Percentiles rank a stretch among this genome's conserved stretches.
Conservation (phyloP, 2,888 invertebrate genomes). For the Melinopterus prodromus region DNA sequence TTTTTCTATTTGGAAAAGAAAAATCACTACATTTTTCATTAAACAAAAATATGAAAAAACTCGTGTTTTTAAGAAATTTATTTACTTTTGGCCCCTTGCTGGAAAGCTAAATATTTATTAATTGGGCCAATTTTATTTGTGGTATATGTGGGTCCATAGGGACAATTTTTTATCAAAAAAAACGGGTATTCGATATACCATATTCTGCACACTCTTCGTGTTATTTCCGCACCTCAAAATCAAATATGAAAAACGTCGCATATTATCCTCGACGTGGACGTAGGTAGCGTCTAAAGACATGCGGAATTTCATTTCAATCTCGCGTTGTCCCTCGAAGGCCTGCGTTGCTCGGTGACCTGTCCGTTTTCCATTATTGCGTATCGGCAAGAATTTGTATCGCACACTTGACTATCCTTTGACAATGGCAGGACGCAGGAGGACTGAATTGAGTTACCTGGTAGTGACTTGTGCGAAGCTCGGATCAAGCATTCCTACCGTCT, state of each 20-base stretch:
- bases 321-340: slow-evolving; percentile 37
- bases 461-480: not conserved
- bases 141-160: too few species aligned
- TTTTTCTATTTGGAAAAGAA: too few species aligned
- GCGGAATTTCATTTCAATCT: slow-evolving; percentile 40
- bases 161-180: too few species aligned
- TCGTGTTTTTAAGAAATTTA: too few species aligned
- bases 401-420: slow-evolving; percentile 43
- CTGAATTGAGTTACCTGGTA: slow-evolving; percentile 5
- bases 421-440: slow-evolving; percentile 7
- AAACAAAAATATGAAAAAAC: too few species aligned
- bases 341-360: slow-evolving; percentile 38
- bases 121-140: too few species aligned
- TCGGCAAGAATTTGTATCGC: slow-evolving; percentile 35
- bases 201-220: too few species aligned
- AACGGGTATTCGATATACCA: too few species aligned
- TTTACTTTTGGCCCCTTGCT: too few species aligned
- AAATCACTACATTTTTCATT: too few species aligned
- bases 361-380: slow-evolving; percentile 31
- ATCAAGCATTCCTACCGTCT: not conserved
- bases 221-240: too few species aligned
- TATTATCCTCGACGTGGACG: not conserved
- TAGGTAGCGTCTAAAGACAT: slow-evolving; percentile 35
- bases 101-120: too few species aligned
- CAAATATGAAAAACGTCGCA: not conserved